Base-by-base conservation (phyloP, 1,140 invertebrate genomes). In the Saccostrea echinata region DNA sequence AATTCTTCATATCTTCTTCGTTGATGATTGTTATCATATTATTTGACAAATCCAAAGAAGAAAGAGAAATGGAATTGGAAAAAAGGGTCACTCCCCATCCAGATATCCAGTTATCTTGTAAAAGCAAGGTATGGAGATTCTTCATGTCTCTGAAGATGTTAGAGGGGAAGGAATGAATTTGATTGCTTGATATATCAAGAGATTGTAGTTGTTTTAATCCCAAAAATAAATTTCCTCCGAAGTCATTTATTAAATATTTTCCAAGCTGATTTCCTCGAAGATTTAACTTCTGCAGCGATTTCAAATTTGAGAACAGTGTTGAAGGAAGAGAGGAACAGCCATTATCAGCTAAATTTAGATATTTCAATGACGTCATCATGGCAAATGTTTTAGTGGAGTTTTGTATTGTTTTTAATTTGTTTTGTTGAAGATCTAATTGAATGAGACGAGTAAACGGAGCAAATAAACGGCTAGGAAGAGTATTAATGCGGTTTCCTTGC, bases 331-430 rank as follows among this genome's bases (percentile, higher is more conserved):
- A 89, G 1, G 52, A 52, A 52, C 89, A 89, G 0, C 88, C 52
- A 61, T 93, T 93, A 24, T 91, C 86, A 4, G 90, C 89, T 43
- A 93, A 82, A 82, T 91, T 91, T 6, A 93, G 84, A 82, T 90
- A 91, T 16, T 76, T 27, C 80, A 93, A 68, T 11, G 90, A 88
- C 0, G 71, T 80, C 84, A 91, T 81, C 6, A 86, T 61, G 1
- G 85, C 57, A 80, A 93, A 91, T 13, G 88, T 51, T 18, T 80
- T 33, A 12, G 86, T 83, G 9, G 84, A 21, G 18, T 87, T 85
- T 33, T 89, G 89, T 76, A 91, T 90, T 21, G 30, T 55, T 52
- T 86, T 84, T 8, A 93, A 55, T 68, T 90, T 91, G 88, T 93
- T 93, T 33, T 91, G 90, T 71, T 91, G 90, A 9, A 93, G 81